Conservation (phyloP, 2,797 vertebrate species). For the Tamandua tetradactyla region DNA sequence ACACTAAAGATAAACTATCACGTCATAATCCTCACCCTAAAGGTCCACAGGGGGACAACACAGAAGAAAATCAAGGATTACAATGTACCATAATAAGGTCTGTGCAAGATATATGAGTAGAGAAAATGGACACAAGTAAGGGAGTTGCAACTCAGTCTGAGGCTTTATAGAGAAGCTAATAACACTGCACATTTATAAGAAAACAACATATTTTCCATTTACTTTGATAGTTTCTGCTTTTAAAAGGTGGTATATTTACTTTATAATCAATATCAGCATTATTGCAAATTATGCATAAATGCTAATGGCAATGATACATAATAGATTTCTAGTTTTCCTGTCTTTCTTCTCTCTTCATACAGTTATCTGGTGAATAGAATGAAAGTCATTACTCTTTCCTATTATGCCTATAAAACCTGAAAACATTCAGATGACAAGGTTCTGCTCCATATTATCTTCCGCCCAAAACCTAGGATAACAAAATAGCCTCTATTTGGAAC, state of each 20-base stretch:
- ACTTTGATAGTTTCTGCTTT: background rate
- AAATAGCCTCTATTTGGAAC: background rate
- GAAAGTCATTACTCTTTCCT: background rate
- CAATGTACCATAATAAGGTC: background rate
- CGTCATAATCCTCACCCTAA: background rate
- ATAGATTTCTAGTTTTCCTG: background rate
- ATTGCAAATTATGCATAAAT: constrained; percentile 63
- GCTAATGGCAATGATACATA: constrained; percentile 50
- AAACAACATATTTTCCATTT: background rate
- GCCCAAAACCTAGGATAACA: background rate
- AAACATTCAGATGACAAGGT: background rate
- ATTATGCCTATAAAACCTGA: background rate
- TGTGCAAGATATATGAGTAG: background rate
- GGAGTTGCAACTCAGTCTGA: background rate
- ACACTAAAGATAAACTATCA: background rate
- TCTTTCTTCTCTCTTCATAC: background rate
- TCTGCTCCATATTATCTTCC: background rate
- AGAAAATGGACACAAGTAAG: background rate
- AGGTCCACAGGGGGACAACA: background rate
- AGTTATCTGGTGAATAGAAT: background rate
- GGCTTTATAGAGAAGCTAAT: background rate
- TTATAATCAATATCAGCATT: constrained; percentile 67
- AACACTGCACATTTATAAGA: background rate
- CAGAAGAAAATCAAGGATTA: background rate
- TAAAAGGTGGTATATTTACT: constrained; percentile 61